A percentile compares a stretch with the other conserved stretches of the same genome.
Conservation (phyloP, 1,140 invertebrate species). For the Drosophila eugracilis region DNA sequence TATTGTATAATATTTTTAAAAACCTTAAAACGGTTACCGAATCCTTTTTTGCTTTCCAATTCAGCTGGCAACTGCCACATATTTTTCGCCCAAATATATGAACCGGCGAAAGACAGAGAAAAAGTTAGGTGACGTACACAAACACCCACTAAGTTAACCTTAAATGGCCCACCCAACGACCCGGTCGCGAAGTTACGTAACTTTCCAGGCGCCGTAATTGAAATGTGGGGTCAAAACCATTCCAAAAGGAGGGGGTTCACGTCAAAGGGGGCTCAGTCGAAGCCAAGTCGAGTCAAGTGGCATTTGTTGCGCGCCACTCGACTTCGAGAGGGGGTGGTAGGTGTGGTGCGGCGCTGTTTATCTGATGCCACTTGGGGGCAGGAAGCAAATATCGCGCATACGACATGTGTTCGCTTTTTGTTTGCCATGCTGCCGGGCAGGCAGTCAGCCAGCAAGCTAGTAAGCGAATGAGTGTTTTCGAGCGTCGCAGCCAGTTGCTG, state of each 20-base stretch:
- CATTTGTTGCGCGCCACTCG: constrained; percentile 42
- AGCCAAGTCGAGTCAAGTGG: constrained; percentile 51
- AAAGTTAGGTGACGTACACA: not conserved
- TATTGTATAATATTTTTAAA: too few relatives aligned
- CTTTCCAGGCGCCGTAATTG: constrained; percentile 38
- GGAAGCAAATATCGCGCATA: constrained; percentile 63
- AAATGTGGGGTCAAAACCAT: constrained; percentile 63
- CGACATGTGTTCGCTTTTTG: constrained; percentile 49
- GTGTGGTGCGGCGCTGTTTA: constrained; percentile 9
- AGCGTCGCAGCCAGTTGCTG: constrained; percentile 2
- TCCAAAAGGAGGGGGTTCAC: constrained; percentile 18
- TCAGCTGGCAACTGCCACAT: too few relatives aligned
- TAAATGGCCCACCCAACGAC: constrained; percentile 16
- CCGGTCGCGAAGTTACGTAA: constrained; percentile 29
- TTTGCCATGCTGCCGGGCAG: too few relatives aligned
- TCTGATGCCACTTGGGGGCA: constrained; percentile 47
- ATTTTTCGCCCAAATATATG: too few relatives aligned
- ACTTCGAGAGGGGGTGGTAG: constrained; percentile 9
- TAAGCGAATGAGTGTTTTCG: constrained; percentile 14
- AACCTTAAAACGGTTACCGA: too few relatives aligned
- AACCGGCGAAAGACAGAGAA: not conserved
- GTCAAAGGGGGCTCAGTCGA: constrained; percentile 23
- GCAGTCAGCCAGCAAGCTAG: too few relatives aligned
- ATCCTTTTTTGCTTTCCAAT: too few relatives aligned
- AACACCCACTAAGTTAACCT: not conserved